Base-by-base conservation (phyloP, 2,113 vertebrate species). In the Phaethon lepturus region DNA sequence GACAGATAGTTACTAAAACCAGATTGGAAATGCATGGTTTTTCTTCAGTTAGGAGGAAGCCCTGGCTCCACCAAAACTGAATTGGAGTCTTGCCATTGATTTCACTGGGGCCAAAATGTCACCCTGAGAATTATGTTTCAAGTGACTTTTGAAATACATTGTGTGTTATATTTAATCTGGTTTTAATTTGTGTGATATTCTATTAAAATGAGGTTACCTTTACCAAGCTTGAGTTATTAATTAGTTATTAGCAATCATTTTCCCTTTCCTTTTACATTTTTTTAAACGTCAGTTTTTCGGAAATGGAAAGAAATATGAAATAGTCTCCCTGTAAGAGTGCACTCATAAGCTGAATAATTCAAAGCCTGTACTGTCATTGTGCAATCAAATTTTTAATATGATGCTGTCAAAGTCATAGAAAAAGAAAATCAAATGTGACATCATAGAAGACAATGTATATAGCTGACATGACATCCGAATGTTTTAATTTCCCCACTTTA, bases 391-490 rank as follows among this genome's bases (percentile, higher is more conserved):
- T 97, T 97, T 97, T 93, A 97, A 81, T 95, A 91, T 52, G 84
- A 81, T 96, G 64, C 29, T 94, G 78, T 96, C 89, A 91, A 91
- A 97, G 31, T 80, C 28, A 81, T 79, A 88, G 76, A 93, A 62
- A 97, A 85, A 63, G 74, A 90, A 95, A 92, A 90, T 97, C 71
- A 96, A 93, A 88, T 93, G 84, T 95, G 94, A 93, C 86, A 96
- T 95, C 94, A 96, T 49, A 85, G 79, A 64, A 91, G 77, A 91
- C 69, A 96, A 73, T 17, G 5, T 77, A 91, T 94, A 88, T 50
- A 96, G 49, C 33, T 96, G 95, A 95, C 74, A 94, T 93, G 91
- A 80, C 91, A 96, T 89, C 40, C 1, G 0, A 80, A 93, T 87
- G 42, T 88, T 96, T 97, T 95, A 93, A 96, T 96, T 96, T 93